A percentile compares a stretch with the other conserved stretches of the same genome.
Evolutionary conservation across 2,888 invertebrate genomes (phyloP).

Genomic region (Drosophila imparisetae): DNA sequence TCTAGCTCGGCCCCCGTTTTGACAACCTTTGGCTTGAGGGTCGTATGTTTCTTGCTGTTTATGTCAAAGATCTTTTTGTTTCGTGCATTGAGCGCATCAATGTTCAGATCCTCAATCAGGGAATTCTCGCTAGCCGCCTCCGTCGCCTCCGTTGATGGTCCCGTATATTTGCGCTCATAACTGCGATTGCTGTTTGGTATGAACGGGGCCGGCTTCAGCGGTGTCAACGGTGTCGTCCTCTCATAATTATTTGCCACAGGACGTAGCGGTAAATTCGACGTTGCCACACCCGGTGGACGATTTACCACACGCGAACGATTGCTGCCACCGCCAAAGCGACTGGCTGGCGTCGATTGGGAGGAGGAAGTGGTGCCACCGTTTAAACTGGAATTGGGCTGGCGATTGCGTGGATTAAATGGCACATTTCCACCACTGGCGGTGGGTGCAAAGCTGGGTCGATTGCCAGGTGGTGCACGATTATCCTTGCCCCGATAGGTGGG

Average conservation of each 20-base stretch:
- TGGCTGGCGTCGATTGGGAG: conserved; percentile 29
- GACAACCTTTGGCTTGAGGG: conserved; percentile 77
- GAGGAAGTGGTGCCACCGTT: conserved; percentile 13
- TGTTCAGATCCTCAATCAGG: conserved; percentile 84
- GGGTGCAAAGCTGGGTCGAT: conserved; percentile 47
- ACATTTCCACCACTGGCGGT: conserved; percentile 55
- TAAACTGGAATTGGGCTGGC: conserved; percentile 20
- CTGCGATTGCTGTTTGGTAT: conserved; percentile 82
- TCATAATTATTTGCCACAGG: conserved; percentile 81
- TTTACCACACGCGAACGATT: conserved; percentile 79
- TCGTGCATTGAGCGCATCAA: conserved; percentile 86
- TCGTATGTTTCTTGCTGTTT: conserved; percentile 84
- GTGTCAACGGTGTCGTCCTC: conserved; percentile 73
- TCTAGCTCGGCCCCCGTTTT: conserved; percentile 48
- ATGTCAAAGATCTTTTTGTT: conserved; percentile 86
- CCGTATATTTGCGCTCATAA: conserved; percentile 83
- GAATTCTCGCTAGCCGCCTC: conserved; percentile 77
- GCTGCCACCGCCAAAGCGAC: conserved; percentile 55
- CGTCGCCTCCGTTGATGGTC: conserved; percentile 72
- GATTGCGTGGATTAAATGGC: conserved; percentile 65
- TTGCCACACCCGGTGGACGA: conserved; percentile 75
- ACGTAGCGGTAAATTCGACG: conserved; percentile 77
- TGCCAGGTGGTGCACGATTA: conserved; percentile 64
- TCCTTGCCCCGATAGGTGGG: conserved; percentile 59
- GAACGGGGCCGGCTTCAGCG: conserved; percentile 81